Evolutionary conservation across 1,140 invertebrate genomes (phyloP).

Genomic region (Cyrtorhinus lividipennis): DNA sequence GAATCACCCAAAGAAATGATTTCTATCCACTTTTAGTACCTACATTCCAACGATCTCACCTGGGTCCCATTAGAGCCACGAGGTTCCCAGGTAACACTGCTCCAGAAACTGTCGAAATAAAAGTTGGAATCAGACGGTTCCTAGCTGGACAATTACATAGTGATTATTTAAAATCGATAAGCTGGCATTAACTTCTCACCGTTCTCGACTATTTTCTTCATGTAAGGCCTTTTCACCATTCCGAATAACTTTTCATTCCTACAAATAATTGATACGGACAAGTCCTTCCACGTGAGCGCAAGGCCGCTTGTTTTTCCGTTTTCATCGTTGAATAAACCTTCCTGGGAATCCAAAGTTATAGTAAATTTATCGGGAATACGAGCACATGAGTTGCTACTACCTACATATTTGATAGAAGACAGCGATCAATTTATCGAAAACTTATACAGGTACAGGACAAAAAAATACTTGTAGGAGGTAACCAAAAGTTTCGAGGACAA

Average conservation of each 20-base stretch:
- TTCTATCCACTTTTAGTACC: not conserved
- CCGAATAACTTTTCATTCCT: slow-evolving; percentile 31
- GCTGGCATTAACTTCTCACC: slow-evolving; percentile 35
- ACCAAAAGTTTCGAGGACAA: too few relatives aligned
- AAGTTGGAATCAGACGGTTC: too few relatives aligned
- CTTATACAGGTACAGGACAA: too few relatives aligned
- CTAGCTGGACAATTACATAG: too few relatives aligned
- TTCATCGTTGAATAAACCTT: not conserved
- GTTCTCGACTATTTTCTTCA: slow-evolving; percentile 52
- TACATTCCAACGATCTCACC: slow-evolving; percentile 31
- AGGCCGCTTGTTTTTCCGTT: slow-evolving; percentile 30
- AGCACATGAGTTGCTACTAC: too few relatives aligned
- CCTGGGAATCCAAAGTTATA: too few relatives aligned
- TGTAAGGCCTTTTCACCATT: slow-evolving; percentile 27
- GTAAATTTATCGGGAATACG: too few relatives aligned
- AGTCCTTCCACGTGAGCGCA: slow-evolving; percentile 57
- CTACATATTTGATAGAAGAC: too few relatives aligned
- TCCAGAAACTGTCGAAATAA: slow-evolving; percentile 50
- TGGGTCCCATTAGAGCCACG: slow-evolving; percentile 81
- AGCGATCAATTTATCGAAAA: too few relatives aligned
- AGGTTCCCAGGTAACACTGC: slow-evolving; percentile 67
- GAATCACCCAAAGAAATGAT: not conserved
- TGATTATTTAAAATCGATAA: too few relatives aligned
- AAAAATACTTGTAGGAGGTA: too few relatives aligned
- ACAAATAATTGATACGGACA: slow-evolving; percentile 45